Evolutionary conservation across 2,113 vertebrate species (phyloP).

Genomic region (Chinchilla lanigera): DNA sequence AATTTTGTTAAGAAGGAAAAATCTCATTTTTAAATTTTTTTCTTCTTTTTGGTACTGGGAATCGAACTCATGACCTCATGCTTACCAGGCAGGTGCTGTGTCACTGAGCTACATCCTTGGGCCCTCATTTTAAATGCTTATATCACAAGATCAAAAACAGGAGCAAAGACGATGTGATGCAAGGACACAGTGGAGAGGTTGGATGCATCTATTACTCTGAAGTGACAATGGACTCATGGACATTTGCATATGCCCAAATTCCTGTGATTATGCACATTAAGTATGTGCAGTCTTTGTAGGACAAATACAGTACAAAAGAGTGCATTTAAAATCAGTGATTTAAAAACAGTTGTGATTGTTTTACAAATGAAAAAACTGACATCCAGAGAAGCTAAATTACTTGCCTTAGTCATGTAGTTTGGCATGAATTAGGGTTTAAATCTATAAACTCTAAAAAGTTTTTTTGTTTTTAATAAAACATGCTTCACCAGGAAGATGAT

Average conservation of each 20-base stretch:
- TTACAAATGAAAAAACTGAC: not conserved
- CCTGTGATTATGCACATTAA: not conserved
- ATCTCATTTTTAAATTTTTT: not conserved
- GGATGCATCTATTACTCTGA: no score
- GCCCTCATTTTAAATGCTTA: not conserved
- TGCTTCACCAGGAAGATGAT: not conserved
- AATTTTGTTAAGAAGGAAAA: not conserved
- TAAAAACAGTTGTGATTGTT: not conserved
- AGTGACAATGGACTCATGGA: not conserved
- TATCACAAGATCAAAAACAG: not conserved
- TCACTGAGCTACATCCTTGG: no score
- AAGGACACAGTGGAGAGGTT: not conserved
- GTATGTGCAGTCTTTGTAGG: not conserved
- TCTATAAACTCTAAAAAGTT: not conserved
- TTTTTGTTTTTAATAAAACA: not conserved
- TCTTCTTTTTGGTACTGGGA: no score
- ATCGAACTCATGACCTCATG: no score
- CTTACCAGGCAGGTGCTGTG: no score
- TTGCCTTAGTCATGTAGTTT: not conserved
- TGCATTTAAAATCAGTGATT: not conserved
- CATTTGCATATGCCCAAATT: not conserved
- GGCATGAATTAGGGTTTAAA: conserved; percentile 1
- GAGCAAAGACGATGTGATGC: not conserved
- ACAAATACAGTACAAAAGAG: not conserved
- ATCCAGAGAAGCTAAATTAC: not conserved